Evolutionary conservation across 1,140 invertebrate species (phyloP).

Genomic region (Hyposmocoma kahamanoa): DNA sequence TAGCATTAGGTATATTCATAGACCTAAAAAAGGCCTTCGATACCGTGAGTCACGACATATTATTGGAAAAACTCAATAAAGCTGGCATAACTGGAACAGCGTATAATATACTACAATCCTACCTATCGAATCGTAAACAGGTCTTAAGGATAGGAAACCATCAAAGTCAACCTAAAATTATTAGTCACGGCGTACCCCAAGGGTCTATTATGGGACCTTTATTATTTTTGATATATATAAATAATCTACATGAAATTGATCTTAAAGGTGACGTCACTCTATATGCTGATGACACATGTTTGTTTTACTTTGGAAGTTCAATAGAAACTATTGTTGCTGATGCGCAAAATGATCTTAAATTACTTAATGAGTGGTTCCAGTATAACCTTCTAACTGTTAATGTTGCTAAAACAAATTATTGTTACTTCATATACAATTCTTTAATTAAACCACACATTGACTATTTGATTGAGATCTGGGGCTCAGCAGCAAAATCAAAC

Average conservation of each 20-base stretch:
- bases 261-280: neutral
- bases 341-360: slow-evolving; percentile 1
- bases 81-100: neutral
- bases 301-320: neutral
- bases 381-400: neutral
- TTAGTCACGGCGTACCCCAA: neutral
- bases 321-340: neutral
- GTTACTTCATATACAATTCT: slow-evolving; percentile 1
- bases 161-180: neutral
- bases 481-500: neutral
- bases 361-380: neutral
- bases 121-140: neutral
- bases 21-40: slow-evolving; percentile 2
- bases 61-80: neutral
- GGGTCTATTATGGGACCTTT: neutral
- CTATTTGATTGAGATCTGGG: neutral
- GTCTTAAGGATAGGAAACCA: neutral
- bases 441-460: neutral
- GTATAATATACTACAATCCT: neutral
- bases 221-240: slow-evolving; percentile 1
- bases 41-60: neutral
- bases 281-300: slow-evolving; percentile 1
- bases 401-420: neutral
- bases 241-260: neutral
- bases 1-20: neutral